Percentiles rank a stretch among this genome's conserved stretches.
Conservation (phyloP, 1,140 invertebrate genomes). For the Zophobas atratus region DNA sequence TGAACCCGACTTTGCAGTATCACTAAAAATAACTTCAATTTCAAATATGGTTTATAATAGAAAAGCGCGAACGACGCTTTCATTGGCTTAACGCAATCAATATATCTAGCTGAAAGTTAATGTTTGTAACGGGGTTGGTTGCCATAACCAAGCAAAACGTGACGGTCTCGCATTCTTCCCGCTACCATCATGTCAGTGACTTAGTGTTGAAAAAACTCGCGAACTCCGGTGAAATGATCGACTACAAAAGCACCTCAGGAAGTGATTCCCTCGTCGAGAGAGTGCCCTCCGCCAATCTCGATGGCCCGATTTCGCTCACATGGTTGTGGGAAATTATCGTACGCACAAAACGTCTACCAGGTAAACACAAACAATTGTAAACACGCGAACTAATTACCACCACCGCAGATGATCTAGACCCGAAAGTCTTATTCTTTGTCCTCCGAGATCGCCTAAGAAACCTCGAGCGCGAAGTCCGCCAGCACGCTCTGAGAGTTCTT, state of each 20-base stretch:
- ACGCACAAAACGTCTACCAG: constrained; percentile 73
- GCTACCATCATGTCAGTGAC: constrained; percentile 22
- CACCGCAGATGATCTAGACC: constrained; percentile 74
- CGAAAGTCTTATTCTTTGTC: constrained; percentile 76
- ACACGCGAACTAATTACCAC: background rate
- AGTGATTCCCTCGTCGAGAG: constrained; percentile 28
- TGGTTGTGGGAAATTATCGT: constrained; percentile 85
- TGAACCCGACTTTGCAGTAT: background rate
- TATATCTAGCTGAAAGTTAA: constrained; percentile 22
- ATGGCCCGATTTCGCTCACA: constrained; percentile 70
- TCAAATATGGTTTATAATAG: background rate
- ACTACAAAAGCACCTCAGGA: constrained; percentile 35
- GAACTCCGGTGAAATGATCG: constrained; percentile 26
- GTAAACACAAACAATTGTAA: constrained; percentile 25
- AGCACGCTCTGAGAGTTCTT: constrained; percentile 83
- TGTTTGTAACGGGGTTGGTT: constrained; percentile 45
- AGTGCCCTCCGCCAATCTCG: constrained; percentile 40
- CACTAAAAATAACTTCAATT: background rate
- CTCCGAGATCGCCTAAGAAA: constrained; percentile 80
- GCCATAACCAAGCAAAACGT: constrained; percentile 29
- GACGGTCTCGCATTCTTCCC: constrained; percentile 29
- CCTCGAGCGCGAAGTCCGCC: constrained; percentile 86
- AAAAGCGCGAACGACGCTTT: background rate
- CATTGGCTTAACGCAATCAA: constrained; percentile 7
- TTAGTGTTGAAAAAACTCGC: background rate